Base-by-base conservation (phyloP, 1,140 invertebrate genomes). In the Heliconius himera region DNA sequence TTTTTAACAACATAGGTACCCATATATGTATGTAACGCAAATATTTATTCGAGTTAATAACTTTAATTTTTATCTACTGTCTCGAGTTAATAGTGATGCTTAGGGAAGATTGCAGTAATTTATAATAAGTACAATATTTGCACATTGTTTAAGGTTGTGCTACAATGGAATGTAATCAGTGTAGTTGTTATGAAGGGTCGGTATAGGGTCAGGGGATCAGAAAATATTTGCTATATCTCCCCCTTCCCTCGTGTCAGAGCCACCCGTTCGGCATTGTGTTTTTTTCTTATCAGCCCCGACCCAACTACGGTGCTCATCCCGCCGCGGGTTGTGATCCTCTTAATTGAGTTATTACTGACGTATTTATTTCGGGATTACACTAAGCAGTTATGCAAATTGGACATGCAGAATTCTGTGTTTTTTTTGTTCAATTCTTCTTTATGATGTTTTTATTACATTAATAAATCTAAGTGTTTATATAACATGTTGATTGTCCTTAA, bases 281-380 rank as follows among this genome's bases (percentile, higher is more conserved):
- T 88, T 85, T 86, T 81, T 83, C 81, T 86, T 87, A 88, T 91
- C 85, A 84, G 60, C 79, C 82, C 81, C 81, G 80, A 82, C 73
- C 72, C 36, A 60, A 56, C 76, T 77, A 38, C 72, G 66, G 71
- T 56, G 56, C 66, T 54, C 73, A 77, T 82, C 77, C 73, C 79
- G 84, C 84, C 86, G 79, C 82, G 81, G 88, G 88, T 84, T 90
- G 84, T 83, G 81, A 89, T 89, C 88, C 87, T 83, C 85, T 88
- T 93, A 94, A 93, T 93, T 92, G 90, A 93, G 91, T 92, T 92
- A 92, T 92, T 90, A 90, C 84, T 54, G 76, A 83, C 80, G 83
- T 88, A 87, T 91, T 89, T 88, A 91, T 89, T 84, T 89, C 81
- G 74, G 83, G 84, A 89, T 89, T 87, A 87, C 78, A 75, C 73